phyloP scores from a whole-genome alignment of 2,888 invertebrate species.

The Eilema sororculum region DNA sequence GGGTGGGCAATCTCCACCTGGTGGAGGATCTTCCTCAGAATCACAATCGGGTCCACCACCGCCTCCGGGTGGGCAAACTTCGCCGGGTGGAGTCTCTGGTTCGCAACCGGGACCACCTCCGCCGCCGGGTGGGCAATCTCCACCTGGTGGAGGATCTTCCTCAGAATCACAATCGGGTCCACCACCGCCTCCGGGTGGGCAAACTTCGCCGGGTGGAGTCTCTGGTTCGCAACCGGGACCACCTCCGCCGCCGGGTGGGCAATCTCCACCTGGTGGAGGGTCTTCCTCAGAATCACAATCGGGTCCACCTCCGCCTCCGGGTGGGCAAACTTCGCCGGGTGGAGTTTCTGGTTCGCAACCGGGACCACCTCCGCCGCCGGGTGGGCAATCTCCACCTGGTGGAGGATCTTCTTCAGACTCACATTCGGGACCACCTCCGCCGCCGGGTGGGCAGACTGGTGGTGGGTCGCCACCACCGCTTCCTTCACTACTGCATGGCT shows the following conservation, averaged over 20 bases:
- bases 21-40: neutral
- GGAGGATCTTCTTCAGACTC: neutral
- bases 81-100: too few relatives aligned
- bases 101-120: too few relatives aligned
- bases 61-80: too few relatives aligned
- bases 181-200: too few relatives aligned
- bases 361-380: neutral
- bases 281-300: neutral
- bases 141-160: neutral
- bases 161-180: neutral
- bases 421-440: too few relatives aligned
- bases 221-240: too few relatives aligned
- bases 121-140: neutral
- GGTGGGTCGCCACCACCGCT: neutral
- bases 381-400: neutral
- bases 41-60: too few relatives aligned
- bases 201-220: too few relatives aligned
- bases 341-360: too few relatives aligned
- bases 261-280: neutral
- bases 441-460: too few relatives aligned
- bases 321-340: too few relatives aligned
- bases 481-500: neutral
- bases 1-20: neutral
- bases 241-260: neutral
- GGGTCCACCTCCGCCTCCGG: too few relatives aligned